Conservation (phyloP, 2,888 invertebrate genomes). For the Dioctria linearis region DNA sequence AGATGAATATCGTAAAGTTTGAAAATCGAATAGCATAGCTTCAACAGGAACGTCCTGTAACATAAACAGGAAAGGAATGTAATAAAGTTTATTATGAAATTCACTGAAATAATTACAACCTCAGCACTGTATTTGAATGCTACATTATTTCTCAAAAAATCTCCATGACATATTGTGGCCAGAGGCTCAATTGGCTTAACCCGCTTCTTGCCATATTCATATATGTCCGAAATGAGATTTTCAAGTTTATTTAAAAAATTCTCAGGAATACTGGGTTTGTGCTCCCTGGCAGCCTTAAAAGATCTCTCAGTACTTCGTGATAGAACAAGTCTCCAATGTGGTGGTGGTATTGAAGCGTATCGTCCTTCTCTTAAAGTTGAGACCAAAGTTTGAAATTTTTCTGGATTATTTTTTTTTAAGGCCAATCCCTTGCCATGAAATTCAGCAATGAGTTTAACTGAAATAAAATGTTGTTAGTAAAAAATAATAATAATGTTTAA, state of each 20-base stretch:
- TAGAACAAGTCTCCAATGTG: slow-evolving; percentile 59
- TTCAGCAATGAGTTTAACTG: slow-evolving; percentile 64
- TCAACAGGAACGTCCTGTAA: slow-evolving; percentile 62
- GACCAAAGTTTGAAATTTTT: slow-evolving; percentile 62
- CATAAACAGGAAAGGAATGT: neutral
- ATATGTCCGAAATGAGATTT: slow-evolving; percentile 58
- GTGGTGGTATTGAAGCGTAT: slow-evolving; percentile 59
- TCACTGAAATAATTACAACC: slow-evolving; percentile 21
- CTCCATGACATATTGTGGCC: slow-evolving; percentile 68
- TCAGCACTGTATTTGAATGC: slow-evolving; percentile 65
- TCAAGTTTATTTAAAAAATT: slow-evolving; percentile 62
- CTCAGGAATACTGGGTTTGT: slow-evolving; percentile 61
- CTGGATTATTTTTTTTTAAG: slow-evolving; percentile 62
- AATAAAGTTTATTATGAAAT: neutral
- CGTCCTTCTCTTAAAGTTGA: slow-evolving; percentile 64
- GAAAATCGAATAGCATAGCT: slow-evolving; percentile 70
- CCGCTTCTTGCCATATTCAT: slow-evolving; percentile 62
- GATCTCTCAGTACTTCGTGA: slow-evolving; percentile 60
- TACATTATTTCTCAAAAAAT: slow-evolving; percentile 69
- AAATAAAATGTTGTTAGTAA: slow-evolving; percentile 5
- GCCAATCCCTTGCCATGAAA: slow-evolving; percentile 69
- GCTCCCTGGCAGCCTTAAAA: slow-evolving; percentile 57
- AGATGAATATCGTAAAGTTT: slow-evolving; percentile 67
- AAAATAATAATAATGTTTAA: too few species aligned
- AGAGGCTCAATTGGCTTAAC: slow-evolving; percentile 66